Percentiles rank a stretch among this genome's conserved stretches.
These are phyloP conservation scores for Alcedo quadribrachys DNA, from an alignment of 2,797 vertebrate genomes.

Conservation along the genomic window DNA sequence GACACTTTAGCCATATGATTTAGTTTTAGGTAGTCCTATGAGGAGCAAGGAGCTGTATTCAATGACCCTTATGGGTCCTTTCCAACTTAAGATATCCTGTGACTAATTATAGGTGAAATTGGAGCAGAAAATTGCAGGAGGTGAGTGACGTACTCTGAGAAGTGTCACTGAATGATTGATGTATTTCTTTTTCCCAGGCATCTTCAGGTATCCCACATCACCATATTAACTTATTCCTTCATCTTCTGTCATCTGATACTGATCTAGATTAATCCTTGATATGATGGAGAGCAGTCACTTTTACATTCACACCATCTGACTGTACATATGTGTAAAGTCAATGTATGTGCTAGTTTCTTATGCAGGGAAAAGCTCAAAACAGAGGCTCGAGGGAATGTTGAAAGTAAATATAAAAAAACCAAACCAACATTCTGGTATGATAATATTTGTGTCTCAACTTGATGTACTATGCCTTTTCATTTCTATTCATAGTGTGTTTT, in stretches of 20 bases:
- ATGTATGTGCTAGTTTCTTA: not conserved
- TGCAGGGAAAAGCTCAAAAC: not conserved
- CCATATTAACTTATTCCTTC: not conserved
- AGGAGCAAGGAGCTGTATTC: not conserved
- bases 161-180: not conserved
- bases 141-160: fast-evolving
- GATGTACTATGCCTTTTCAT: not conserved
- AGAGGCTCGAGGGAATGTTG: not conserved
- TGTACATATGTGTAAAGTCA: not conserved
- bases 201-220: not conserved
- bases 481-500: not conserved
- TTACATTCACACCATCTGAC: not conserved
- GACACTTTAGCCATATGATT: not conserved
- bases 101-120: not conserved
- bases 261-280: not conserved
- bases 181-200: not conserved
- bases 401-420: not conserved
- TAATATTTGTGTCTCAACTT: not conserved
- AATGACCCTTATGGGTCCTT: not conserved
- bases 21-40: not conserved
- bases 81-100: not conserved
- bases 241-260: not conserved
- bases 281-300: not conserved
- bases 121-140: not conserved
- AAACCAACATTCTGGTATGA: not conserved